Evolutionary conservation across 2,888 invertebrate species (phyloP), one percentile per base, ranked within the genome.

Genomic region (Brenthis ino): DNA sequence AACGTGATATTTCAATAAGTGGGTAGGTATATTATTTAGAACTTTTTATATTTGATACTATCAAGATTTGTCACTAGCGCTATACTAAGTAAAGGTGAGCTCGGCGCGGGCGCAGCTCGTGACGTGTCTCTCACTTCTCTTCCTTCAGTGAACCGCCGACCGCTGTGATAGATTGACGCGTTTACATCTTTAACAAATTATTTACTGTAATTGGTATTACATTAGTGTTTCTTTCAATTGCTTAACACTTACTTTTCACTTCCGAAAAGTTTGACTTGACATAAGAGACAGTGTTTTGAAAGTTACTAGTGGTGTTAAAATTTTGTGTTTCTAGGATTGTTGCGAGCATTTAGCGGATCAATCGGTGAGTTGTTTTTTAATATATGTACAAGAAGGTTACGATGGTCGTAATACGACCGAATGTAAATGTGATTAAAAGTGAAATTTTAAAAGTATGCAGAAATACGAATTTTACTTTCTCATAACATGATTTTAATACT

Each of bases 41-140:
- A 2, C 2, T 43, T 43, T 37, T 43, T 43, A 11, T 43, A 11
- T 43, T 43, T 71, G 28, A 65, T 82, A 87, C 81, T 81, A 86
- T 84, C 87, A 91, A 90, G 77, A 79, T 65, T 57, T 48, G 58
- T 77, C 50, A 69, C 74, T 77, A 82, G 72, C 54, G 65, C 77
- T 82, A 82, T 63, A 83, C 72, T 76, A 85, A 85, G 88, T 86
- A 91, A 91, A 91, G 91, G 91, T 91, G 88, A 90, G 87, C 80
- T 80, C 82, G 81, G 87, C 89, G 85, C 89, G 85, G 85, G 89
- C 89, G 90, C 89, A 87, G 82, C 84, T 77, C 81, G 86, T 89
- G 91, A 90, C 91, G 91, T 91, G 90, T 91, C 86, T 81, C 74
- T 72, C 75, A 73, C 81, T 85, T 85, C 87, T 85, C 85, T 83